A percentile compares a stretch with the other conserved stretches of the same genome.
These are phyloP conservation scores for Arbacia lixula DNA, from an alignment of 53 echinoderm and acorn worm genomes.

Conservation along the genomic window DNA sequence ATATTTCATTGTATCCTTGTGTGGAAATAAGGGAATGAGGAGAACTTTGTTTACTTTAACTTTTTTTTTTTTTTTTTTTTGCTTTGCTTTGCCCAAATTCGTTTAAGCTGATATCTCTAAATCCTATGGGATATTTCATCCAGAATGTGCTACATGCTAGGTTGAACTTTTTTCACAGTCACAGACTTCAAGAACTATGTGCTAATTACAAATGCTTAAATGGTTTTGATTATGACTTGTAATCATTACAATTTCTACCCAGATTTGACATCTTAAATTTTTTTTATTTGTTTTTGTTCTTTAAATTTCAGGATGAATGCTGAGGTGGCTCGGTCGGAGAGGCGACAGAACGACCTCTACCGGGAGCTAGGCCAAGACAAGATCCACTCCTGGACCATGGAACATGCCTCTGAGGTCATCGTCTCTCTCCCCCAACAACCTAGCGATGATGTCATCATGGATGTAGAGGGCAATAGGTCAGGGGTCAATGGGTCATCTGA, in stretches of 20 bases:
- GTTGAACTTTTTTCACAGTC: too few species aligned
- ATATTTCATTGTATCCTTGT: too few species aligned
- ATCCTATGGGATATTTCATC: too few species aligned
- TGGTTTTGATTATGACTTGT: neutral
- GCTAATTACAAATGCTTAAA: neutral
- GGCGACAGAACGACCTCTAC: constrained; percentile 73
- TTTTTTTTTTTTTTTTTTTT: too few species aligned
- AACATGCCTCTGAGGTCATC: constrained; percentile 76
- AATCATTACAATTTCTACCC: neutral
- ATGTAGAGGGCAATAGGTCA: neutral
- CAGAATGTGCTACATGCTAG: too few species aligned
- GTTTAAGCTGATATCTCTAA: too few species aligned
- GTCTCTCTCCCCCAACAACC: constrained; percentile 52
- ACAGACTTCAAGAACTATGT: constrained; percentile 1
- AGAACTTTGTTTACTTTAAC: too few species aligned
- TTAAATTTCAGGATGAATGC: constrained; percentile 73
- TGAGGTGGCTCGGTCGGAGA: constrained; percentile 70
- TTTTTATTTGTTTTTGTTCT: constrained; percentile 2
- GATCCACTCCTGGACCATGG: constrained; percentile 87
- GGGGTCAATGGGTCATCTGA: too few species aligned
- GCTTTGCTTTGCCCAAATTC: too few species aligned
- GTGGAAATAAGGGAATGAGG: too few species aligned
- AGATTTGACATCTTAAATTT: neutral
- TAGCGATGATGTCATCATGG: constrained; percentile 8
- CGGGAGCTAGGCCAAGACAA: constrained; percentile 83